phyloP scores from a whole-genome alignment of 2,888 invertebrate genomes.

The Watsonalla cultraria region DNA sequence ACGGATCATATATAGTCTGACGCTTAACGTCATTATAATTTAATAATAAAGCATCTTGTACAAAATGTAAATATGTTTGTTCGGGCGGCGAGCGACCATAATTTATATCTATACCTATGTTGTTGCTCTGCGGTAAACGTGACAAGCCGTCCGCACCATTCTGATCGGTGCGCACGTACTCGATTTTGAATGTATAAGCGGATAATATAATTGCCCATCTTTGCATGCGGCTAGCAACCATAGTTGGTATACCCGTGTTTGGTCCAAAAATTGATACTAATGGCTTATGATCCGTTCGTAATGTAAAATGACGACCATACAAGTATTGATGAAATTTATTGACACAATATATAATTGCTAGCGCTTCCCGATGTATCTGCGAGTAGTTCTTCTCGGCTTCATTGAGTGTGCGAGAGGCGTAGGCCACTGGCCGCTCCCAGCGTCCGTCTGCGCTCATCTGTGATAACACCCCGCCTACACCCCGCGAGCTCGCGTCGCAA shows the following conservation, averaged over 20 bases:
- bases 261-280: conserved; percentile 20
- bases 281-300: conserved; percentile 22
- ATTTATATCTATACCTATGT: not conserved
- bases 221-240: conserved; percentile 15
- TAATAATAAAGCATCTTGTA: conserved; percentile 8
- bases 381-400: conserved; percentile 21
- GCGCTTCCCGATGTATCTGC: conserved; percentile 13
- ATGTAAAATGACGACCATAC: conserved; percentile 11
- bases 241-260: conserved; percentile 13
- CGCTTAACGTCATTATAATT: conserved; percentile 8
- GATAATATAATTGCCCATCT: conserved; percentile 15
- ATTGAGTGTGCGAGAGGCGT: conserved; percentile 18
- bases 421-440: conserved; percentile 19
- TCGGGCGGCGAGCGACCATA: conserved; percentile 5
- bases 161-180: conserved; percentile 10
- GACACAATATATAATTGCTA: conserved; percentile 5
- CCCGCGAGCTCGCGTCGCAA: conserved; percentile 14
- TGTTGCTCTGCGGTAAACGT: conserved; percentile 3
- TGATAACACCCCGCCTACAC: conserved; percentile 4
- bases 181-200: conserved; percentile 13
- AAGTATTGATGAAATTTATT: not conserved
- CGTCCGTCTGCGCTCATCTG: no score
- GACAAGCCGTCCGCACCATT: conserved; percentile 16
- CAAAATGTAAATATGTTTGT: conserved; percentile 11
- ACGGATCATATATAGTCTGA: conserved; percentile 7